Conservation (phyloP, 2,113 vertebrate genomes). For the Brienomyrus brachyistius region DNA sequence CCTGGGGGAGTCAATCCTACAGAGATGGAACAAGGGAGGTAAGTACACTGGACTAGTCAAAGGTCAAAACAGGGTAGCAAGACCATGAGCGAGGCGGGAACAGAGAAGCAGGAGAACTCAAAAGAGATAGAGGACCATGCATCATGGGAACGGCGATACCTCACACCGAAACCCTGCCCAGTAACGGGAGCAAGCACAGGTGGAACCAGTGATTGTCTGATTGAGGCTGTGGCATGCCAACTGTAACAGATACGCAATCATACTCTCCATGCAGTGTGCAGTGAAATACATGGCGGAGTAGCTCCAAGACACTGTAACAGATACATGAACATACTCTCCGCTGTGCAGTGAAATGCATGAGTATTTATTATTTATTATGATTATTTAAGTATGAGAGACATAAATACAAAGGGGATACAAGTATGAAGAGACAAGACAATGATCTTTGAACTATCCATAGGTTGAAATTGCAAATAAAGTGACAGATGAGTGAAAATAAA, state of each 20-base stretch:
- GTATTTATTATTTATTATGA: no score
- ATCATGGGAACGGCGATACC: not conserved
- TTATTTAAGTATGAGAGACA: not conserved
- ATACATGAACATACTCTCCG: no score
- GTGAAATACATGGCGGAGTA: not conserved
- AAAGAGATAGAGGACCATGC: not conserved
- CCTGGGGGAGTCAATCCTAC: not conserved
- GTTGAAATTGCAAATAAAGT: not conserved
- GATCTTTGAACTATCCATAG: not conserved
- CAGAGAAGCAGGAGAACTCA: not conserved
- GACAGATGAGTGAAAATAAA: not conserved
- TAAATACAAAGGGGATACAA: not conserved
- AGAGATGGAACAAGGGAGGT: not conserved
- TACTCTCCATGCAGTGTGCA: not conserved
- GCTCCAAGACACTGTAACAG: not conserved
- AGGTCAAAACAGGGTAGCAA: not conserved
- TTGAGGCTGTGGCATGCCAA: not conserved
- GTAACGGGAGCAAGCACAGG: not conserved
- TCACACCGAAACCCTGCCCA: not conserved
- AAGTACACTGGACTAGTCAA: not conserved
- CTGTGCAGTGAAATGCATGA: not conserved
- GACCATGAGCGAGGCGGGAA: not conserved
- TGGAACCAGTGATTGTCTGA: not conserved
- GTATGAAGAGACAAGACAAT: not conserved
- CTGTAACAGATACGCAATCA: not conserved